phyloP scores from a whole-genome alignment of 92 coral and sea anemone genomes.

The Paramuricea clavata region DNA sequence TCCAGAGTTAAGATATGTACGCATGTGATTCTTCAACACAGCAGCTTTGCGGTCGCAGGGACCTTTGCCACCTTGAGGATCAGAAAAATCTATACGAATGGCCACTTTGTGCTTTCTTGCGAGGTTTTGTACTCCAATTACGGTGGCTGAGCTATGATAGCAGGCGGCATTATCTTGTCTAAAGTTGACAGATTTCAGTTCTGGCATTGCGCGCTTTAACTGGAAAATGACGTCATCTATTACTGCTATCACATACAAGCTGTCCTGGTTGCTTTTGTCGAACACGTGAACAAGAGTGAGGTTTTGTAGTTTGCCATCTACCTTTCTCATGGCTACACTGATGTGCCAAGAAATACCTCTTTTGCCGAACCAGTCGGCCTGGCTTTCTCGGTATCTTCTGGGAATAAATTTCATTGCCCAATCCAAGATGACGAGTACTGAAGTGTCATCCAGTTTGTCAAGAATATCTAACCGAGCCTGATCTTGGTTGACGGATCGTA shows the following conservation, averaged over 20 bases:
- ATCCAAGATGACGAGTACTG: slow-evolving; percentile 34
- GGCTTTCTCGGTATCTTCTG: slow-evolving; percentile 45
- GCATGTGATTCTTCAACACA: slow-evolving; percentile 26
- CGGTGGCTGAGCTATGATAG: slow-evolving; percentile 19
- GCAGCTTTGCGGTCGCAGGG: slow-evolving; percentile 50
- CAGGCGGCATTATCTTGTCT: slow-evolving; percentile 55
- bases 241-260: slow-evolving; percentile 53
- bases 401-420: slow-evolving; percentile 57
- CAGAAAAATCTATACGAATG: slow-evolving; percentile 24
- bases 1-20: slow-evolving; percentile 29
- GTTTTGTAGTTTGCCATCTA: slow-evolving; percentile 25
- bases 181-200: slow-evolving; percentile 20
- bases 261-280: slow-evolving; percentile 60
- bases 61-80: slow-evolving; percentile 45
- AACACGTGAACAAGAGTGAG: slow-evolving; percentile 54
- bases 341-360: slow-evolving; percentile 53
- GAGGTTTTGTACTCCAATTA: not conserved
- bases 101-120: not conserved
- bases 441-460: not conserved
- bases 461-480: slow-evolving; percentile 40
- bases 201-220: too few relatives aligned
- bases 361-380: slow-evolving; percentile 52
- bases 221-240: slow-evolving; percentile 55
- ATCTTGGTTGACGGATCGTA: slow-evolving; percentile 55
- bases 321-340: slow-evolving; percentile 53